Evolutionary conservation across 2,113 vertebrate genomes (phyloP), one percentile per base, ranked within the genome.

Genomic region (Rhadina sibilatrix): DNA sequence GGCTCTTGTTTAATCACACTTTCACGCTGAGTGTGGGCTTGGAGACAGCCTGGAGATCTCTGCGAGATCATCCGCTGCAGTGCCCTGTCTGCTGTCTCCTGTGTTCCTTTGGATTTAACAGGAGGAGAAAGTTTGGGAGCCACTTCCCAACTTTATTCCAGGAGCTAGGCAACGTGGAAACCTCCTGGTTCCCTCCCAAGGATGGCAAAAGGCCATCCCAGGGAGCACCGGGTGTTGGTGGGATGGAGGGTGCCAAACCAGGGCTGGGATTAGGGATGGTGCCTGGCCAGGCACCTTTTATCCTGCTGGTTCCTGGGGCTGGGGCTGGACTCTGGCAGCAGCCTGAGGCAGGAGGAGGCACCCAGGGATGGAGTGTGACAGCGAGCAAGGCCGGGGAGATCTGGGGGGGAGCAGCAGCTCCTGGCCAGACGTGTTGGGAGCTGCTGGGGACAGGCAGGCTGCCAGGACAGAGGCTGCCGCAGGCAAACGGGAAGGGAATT

Each of bases 141-240:
- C 2, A 2, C 53, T 65, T 69, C 61, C 70, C 60, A 44, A 3
- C 47, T 82, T 79, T 40, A 4, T 60, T 61, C 16, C 65, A 54
- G 54, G 6, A 75, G 46, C 18, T 2, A 6, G 4, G 72, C 3
- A 5, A 9, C 54, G 7, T 6, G 0, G 21, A 54, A 25, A 19
- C 5, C 54, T n/a, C 33, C 22, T 1, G 1, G 2, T 5, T 64
- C 18, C 40, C 5, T 89, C 23, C 12, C 3, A 2, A 21, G 40
- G 53, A 4, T 63, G 74, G 19, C 28, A 47, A 31, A 60, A 35
- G 10, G 17, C 19, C 10, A 1, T 35, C 17, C 35, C 0, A 1
- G 30, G 50, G 46, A 44, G 30, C 30, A 5, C 11, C 0, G 2
- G 23, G 65, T 0, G 1, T 46, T 0, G 0, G 49, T 5, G 30